Conservation (phyloP, 1,140 invertebrate species). For the Pantala flavescens region DNA sequence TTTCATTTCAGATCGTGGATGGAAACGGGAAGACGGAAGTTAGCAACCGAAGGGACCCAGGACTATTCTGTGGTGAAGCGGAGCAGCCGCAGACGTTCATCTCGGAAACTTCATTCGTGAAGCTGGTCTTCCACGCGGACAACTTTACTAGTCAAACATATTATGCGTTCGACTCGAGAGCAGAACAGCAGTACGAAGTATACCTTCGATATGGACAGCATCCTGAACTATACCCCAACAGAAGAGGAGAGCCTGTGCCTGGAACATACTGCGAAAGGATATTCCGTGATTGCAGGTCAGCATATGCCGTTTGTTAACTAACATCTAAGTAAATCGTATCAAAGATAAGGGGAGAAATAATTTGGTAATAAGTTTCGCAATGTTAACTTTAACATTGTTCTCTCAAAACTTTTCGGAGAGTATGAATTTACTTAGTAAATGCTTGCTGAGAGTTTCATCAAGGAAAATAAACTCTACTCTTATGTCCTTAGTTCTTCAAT, state of each 20-base stretch:
- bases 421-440: no score
- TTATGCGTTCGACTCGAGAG: constrained; percentile 63
- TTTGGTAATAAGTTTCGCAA: no score
- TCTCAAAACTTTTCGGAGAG: no score
- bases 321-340: no score
- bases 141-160: constrained; percentile 86
- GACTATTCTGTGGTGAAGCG: constrained; percentile 83
- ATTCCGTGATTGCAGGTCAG: constrained; percentile 61
- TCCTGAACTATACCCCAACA: constrained; percentile 81
- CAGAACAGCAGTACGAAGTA: constrained; percentile 80
- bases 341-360: no score
- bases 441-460: no score
- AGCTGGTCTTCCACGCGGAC: constrained; percentile 78
- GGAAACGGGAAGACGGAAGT: constrained; percentile 77
- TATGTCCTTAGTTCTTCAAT: no score
- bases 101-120: constrained; percentile 84
- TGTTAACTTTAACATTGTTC: no score
- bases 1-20: constrained; percentile 55
- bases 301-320: no score
- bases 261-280: constrained; percentile 80
- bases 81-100: constrained; percentile 89
- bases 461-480: no score
- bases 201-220: constrained; percentile 82
- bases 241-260: constrained; percentile 33
- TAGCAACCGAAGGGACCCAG: constrained; percentile 72